Evolutionary conservation across 2,888 invertebrate genomes (phyloP), one percentile per base, ranked within the genome.

Genomic region (Acanthosepion pharaonis): DNA sequence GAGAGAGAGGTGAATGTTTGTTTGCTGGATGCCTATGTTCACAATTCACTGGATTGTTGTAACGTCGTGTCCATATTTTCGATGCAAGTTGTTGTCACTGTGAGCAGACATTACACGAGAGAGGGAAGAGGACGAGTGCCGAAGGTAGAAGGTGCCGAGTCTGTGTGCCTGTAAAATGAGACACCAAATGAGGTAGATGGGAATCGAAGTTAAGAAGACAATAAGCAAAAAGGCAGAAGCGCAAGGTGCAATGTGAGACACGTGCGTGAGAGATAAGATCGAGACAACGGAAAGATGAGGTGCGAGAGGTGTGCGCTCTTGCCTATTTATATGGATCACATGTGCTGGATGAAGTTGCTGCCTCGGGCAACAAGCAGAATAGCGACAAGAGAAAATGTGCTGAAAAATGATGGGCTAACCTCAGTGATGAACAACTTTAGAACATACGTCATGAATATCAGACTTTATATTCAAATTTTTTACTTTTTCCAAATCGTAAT

Each of bases 141-240:
- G 78, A 78, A 78, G 78, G 78, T 78, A n/a, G n/a, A n/a, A n/a
- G 78, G 78, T n/a, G 78, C 15, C 78, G 78, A 78, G 78, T 78
- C n/a, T 78, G 78, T 78, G 78, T 78, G 78, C 78, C 78, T 78
- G 78, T 78, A 78, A 78, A 78, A 78, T 78, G 78, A 78, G n/a
- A 78, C 78, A 78, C 78, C 78, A 78, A n/a, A n/a, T 11, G n/a
- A 78, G n/a, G n/a, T 9, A 78, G 78, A 78, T 78, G 33, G 78
- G 78, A 78, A 78, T 78, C 78, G 78, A 78, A n/a, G 11, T 78
- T 78, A n/a, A 18, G n/a, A 33, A 78, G 78, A n/a, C 15, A 78
- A 78, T 78, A 78, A 33, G 78, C 78, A 78, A 78, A 78, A 78
- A n/a, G 78, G n/a, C 78, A 78, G n/a, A 33, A 78, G 9, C 78